Evolutionary conservation across 2,113 vertebrate species (phyloP), one percentile per base, ranked within the genome.

Genomic region (Equus quagga): DNA sequence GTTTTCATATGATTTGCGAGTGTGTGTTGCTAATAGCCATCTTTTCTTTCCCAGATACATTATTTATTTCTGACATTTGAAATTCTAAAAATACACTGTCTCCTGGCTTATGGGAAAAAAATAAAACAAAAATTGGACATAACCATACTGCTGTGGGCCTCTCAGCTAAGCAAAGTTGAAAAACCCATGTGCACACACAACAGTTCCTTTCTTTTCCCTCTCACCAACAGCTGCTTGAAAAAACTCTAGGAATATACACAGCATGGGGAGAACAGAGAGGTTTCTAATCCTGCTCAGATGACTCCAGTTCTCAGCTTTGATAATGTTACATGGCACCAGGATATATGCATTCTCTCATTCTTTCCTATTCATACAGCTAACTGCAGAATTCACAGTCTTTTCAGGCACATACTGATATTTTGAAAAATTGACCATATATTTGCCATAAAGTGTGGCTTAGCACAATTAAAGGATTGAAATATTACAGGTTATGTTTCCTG

Each of bases 31-130:
- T 84, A 62, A 80, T 31, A 92, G 56, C 26, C 75, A 90, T 72
- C 17, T 85, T 89, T 84, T 84, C 58, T 88, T 88, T 87, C 94
- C 65, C 44, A 49, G 70, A 82, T 96, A 70, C n/a, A 84, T 92
- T 89, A 41, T 86, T 92, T 96, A 95, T 92, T 96, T 96, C 6
- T 82, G 79, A 96, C 73, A 60, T 85, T 92, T 95, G 79, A 86
- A 95, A 91, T 85, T 91, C 78, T 96, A 87, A 96, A 96, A 95
- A 83, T 96, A 94, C 28, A 26, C 8, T 94, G 2, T 31, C 19
- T 94, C 24, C 81, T 97, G 65, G 44, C n/a, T 85, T 80, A 79
- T 72, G 51, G 41, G 41, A 64, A 24, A 72, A 88, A 94, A 54
- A 93, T 46, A 76, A 86, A 88, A 62, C 3, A 78, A 92, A 96